Percentiles rank a stretch among this genome's conserved stretches.
Conservation (phyloP, 2,888 invertebrate species). For the Agrochola macilenta region DNA sequence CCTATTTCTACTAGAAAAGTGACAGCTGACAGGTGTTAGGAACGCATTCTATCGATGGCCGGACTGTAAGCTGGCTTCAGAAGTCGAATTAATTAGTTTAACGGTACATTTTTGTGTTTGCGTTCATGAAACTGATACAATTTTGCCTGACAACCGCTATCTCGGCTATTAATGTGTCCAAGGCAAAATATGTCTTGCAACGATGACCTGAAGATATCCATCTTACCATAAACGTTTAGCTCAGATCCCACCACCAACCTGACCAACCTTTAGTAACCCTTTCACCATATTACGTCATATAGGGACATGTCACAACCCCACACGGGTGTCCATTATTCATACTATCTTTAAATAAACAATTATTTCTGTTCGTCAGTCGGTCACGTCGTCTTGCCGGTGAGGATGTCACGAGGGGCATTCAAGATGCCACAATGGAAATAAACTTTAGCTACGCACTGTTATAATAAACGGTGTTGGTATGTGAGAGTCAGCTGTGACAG, state of each 20-base stretch:
- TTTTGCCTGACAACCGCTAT: not conserved
- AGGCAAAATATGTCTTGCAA: too few species aligned
- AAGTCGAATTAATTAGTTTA: not conserved
- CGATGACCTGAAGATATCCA: not conserved
- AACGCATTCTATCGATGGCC: too few species aligned
- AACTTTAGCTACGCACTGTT: conserved; percentile 36
- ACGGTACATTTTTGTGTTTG: too few species aligned
- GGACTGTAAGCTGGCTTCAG: not conserved
- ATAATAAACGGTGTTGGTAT: conserved; percentile 35
- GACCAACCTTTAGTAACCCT: too few species aligned
- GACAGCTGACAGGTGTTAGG: too few species aligned
- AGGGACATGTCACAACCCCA: conserved; percentile 14
- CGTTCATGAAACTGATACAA: not conserved
- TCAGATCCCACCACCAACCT: not conserved
- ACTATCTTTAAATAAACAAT: conserved; percentile 56
- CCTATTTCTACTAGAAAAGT: too few species aligned
- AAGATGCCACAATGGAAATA: conserved; percentile 62
- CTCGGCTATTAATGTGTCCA: too few species aligned
- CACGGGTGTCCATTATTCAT: conserved; percentile 29
- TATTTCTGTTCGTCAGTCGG: conserved; percentile 56
- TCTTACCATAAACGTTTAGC: not conserved
- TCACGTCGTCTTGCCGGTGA: conserved; percentile 57
- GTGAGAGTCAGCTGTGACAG: not conserved
- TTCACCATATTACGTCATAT: not conserved
- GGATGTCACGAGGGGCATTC: conserved; percentile 56